Conservation (phyloP, 2,797 vertebrate species). For the Schizopygopsis malacanthus region DNA sequence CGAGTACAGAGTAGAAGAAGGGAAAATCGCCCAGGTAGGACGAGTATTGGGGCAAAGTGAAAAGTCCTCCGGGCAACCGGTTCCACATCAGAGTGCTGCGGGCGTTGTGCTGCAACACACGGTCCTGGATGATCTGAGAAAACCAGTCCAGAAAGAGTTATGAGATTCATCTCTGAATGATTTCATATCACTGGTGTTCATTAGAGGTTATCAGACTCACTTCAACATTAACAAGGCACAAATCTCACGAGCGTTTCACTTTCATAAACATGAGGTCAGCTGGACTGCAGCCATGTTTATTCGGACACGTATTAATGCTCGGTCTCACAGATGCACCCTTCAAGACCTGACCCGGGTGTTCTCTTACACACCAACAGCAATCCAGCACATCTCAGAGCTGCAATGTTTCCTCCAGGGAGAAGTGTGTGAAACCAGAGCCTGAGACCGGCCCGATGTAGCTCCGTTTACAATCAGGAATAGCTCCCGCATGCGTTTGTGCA, state of each 20-base stretch:
- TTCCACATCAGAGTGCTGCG: constrained; percentile 99
- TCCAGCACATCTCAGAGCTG: constrained; percentile 1
- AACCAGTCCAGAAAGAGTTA: constrained; percentile 1
- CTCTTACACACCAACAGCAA: constrained; percentile 44
- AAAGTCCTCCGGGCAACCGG: constrained; percentile 96
- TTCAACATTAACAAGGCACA: background rate
- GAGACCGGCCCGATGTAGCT: constrained; percentile 18
- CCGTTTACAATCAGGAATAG: constrained; percentile 68
- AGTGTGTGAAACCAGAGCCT: constrained; percentile 43
- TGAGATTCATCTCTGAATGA: background rate
- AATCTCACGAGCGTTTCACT: background rate
- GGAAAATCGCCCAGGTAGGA: constrained; percentile 96
- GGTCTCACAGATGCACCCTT: constrained; percentile 2
- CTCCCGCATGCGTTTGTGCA: constrained; percentile 30
- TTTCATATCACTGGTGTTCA: background rate
- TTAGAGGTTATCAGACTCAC: background rate
- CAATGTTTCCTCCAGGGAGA: constrained; percentile 38
- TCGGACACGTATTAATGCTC: constrained; percentile 34
- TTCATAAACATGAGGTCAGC: background rate
- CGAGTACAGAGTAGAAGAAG: constrained; percentile 96
- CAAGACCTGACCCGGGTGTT: constrained; percentile 33
- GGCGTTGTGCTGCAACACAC: constrained; percentile 92
- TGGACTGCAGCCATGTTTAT: background rate
- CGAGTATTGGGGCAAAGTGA: constrained; percentile 95
- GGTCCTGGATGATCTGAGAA: constrained; percentile 96